Conservation (phyloP, 1,140 invertebrate species). For the Laupala kohalensis region DNA sequence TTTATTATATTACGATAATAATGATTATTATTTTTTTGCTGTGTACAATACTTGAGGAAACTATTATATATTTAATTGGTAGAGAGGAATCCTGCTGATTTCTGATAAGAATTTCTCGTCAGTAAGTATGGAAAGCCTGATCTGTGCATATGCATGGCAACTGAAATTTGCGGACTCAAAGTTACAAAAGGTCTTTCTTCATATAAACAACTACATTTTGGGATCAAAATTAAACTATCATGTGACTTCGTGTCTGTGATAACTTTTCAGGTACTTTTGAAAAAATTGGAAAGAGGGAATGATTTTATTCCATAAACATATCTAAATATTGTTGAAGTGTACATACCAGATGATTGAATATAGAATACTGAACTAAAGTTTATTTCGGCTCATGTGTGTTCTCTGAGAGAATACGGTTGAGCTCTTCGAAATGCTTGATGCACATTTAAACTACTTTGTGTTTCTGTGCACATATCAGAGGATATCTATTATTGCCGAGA, state of each 20-base stretch:
- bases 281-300: neutral
- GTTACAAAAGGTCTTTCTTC: too few relatives aligned
- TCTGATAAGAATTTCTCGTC: neutral
- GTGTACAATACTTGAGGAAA: neutral
- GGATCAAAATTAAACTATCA: too few relatives aligned
- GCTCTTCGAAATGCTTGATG: neutral
- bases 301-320: neutral
- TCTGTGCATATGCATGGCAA: neutral
- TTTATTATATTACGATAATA: neutral
- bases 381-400: neutral
- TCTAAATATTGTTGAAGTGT: neutral
- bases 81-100: neutral
- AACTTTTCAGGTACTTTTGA: too few relatives aligned
- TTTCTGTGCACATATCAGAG: too few relatives aligned
- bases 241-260: too few relatives aligned
- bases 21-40: neutral
- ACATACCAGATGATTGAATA: neutral
- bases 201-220: too few relatives aligned
- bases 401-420: neutral
- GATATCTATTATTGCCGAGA: too few relatives aligned
- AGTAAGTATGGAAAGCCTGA: too few relatives aligned
- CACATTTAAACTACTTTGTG: too few relatives aligned
- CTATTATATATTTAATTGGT: neutral
- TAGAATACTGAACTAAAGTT: neutral
- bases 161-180: too few relatives aligned